Percentiles rank a stretch among this genome's conserved stretches.
Evolutionary conservation across 2,888 invertebrate species (phyloP).

Genomic region (Plagiodera versicolora): DNA sequence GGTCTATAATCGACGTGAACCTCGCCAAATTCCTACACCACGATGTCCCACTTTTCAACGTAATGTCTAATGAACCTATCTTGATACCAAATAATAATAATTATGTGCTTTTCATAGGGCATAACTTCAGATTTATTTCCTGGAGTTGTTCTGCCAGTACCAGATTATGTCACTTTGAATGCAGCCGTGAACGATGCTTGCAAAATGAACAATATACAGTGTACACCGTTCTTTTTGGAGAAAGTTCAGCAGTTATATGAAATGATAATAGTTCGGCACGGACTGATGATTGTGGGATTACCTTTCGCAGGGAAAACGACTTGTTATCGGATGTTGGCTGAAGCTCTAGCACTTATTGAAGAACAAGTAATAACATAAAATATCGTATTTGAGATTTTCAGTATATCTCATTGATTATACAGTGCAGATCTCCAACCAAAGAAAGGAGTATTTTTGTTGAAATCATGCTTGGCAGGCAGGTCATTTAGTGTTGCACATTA

Average conservation of each 20-base stretch:
- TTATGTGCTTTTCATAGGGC: constrained; percentile 63
- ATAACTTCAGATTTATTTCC: constrained; percentile 95
- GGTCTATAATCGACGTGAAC: constrained; percentile 94
- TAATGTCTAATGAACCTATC: constrained; percentile 39
- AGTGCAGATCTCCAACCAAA: no score
- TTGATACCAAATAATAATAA: neutral
- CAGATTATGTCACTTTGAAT: constrained; percentile 77
- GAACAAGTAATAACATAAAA: constrained; percentile 60
- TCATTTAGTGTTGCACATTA: no score
- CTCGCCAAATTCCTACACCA: constrained; percentile 90
- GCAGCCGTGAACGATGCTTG: constrained; percentile 68
- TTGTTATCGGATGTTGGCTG: constrained; percentile 81
- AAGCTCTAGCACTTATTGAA: constrained; percentile 74
- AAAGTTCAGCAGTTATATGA: constrained; percentile 90
- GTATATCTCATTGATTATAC: no score
- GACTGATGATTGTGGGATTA: constrained; percentile 89
- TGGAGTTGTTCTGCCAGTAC: constrained; percentile 73
- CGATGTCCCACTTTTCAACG: constrained; percentile 85
- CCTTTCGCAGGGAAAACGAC: constrained; percentile 94
- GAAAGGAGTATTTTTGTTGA: no score
- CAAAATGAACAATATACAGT: constrained; percentile 75
- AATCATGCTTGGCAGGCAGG: no score
- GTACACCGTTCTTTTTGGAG: constrained; percentile 82
- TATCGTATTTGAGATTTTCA: no score
- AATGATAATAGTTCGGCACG: constrained; percentile 93